Conservation (phyloP, 2,888 invertebrate genomes). For the Leptopilina syphax region DNA sequence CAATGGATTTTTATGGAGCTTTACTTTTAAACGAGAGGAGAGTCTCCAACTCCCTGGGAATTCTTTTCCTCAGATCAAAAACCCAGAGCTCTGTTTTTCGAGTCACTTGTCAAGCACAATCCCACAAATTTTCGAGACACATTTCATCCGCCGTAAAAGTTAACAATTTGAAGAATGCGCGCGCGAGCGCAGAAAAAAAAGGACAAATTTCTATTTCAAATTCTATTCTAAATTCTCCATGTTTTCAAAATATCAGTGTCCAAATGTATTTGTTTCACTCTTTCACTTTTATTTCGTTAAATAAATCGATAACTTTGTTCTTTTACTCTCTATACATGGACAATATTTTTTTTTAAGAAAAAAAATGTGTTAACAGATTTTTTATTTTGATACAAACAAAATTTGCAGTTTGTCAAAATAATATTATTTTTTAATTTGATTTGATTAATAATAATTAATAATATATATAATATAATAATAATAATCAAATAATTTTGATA, state of each 20-base stretch:
- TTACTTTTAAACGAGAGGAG: background rate
- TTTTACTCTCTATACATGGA: too few relatives aligned
- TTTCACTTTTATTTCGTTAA: too few relatives aligned
- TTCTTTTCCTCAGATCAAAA: background rate
- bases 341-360: too few relatives aligned
- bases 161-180: background rate
- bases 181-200: background rate
- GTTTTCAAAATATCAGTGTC: background rate
- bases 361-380: too few relatives aligned
- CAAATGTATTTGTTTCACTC: too few relatives aligned
- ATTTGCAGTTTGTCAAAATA: too few relatives aligned
- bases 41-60: slow-evolving; percentile 1
- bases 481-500: too few relatives aligned
- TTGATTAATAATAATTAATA: too few relatives aligned
- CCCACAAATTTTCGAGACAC: background rate
- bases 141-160: background rate
- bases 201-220: background rate
- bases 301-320: too few relatives aligned
- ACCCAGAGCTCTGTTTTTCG: slow-evolving; percentile 11
- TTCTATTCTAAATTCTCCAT: background rate
- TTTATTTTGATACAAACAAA: too few relatives aligned
- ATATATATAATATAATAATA: too few relatives aligned
- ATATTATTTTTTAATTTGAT: too few relatives aligned
- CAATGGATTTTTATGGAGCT: slow-evolving; percentile 8
- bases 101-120: slow-evolving; percentile 33